Base-by-base conservation (phyloP, 1,140 invertebrate species). In the Trypoxylus dichotomus region DNA sequence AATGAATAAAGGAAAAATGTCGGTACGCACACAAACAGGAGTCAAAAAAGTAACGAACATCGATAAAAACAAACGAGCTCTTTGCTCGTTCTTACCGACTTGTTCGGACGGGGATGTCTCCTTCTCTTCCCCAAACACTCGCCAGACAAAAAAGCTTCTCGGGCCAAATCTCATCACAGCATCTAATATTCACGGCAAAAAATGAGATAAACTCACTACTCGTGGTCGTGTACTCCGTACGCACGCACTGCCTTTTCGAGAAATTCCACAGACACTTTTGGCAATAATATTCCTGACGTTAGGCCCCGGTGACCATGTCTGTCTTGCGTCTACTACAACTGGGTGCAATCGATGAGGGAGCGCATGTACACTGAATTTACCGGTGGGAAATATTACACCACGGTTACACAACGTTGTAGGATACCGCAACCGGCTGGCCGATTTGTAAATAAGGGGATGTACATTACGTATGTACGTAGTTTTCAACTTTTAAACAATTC, bases 351-450 rank as follows among this genome's bases (percentile, higher is more conserved):
- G 47, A 75, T 75, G 74, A 75, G 74, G 47, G 74, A 58, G 74
- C 74, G 74, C 74, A 75, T 75, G 74, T 75, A 75, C 74, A 29
- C 25, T 75, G 72, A 74, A 74, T 43, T 37, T 68, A 68, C 60
- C 60, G 60, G 60, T 68, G 19, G 19, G 21, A 25, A 25, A 68
- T 68, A 68, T 68, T 68, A 68, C 60, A 68, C 60, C 60, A 68
- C 60, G 60, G 60, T 68, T 68, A 24, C 60, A 68, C 21, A 58
- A 58, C 15, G 47, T 19, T 54, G 19, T 19, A 6, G 43, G 0
- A 54, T 54, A 54, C 47, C 47, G 47, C 47, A 54, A 19, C 15
- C 15, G 47, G 19, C 47, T 37, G 47, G 47, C 47, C 19, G 47
- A 54, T 37, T 37, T 2, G 32, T 37, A 37, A 37, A 37, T 37